These are phyloP conservation scores for Parapsyche elsis DNA, from an alignment of 1,140 invertebrate genomes.

Conservation along the genomic window DNA sequence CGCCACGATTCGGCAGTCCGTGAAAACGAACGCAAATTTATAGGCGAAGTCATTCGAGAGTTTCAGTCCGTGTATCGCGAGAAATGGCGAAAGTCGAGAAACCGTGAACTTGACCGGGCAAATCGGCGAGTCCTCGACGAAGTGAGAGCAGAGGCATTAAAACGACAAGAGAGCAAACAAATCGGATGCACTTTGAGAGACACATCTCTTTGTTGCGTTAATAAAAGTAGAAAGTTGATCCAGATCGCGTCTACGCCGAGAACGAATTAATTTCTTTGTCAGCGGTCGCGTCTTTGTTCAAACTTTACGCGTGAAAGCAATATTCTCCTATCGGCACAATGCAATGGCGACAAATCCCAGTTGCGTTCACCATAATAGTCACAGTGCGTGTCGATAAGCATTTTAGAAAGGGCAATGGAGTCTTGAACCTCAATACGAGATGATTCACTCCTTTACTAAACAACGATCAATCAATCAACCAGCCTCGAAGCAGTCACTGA, in stretches of 20 bases:
- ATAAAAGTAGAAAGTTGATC: slow-evolving; percentile 35
- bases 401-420: no score
- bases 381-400: no score
- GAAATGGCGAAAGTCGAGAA: slow-evolving; percentile 29
- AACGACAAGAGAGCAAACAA: background rate
- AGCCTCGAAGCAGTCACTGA: no score
- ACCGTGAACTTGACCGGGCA: slow-evolving; percentile 26
- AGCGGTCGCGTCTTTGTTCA: background rate
- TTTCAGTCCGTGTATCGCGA: background rate
- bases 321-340: background rate
- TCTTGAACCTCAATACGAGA: no score
- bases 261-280: slow-evolving; percentile 22
- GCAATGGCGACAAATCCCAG: no score
- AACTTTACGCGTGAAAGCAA: slow-evolving; percentile 2
- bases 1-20: background rate
- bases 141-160: slow-evolving; percentile 1
- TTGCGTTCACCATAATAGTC: no score
- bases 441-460: no score
- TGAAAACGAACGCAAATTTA: slow-evolving; percentile 24
- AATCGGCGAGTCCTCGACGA: background rate
- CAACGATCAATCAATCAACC: no score
- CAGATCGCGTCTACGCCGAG: background rate
- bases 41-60: no score
- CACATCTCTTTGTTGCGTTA: slow-evolving; percentile 1
- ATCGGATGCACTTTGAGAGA: slow-evolving; percentile 16